Evolutionary conservation across 2,797 vertebrate genomes (phyloP).

Genomic region (Onychomys torridus): DNA sequence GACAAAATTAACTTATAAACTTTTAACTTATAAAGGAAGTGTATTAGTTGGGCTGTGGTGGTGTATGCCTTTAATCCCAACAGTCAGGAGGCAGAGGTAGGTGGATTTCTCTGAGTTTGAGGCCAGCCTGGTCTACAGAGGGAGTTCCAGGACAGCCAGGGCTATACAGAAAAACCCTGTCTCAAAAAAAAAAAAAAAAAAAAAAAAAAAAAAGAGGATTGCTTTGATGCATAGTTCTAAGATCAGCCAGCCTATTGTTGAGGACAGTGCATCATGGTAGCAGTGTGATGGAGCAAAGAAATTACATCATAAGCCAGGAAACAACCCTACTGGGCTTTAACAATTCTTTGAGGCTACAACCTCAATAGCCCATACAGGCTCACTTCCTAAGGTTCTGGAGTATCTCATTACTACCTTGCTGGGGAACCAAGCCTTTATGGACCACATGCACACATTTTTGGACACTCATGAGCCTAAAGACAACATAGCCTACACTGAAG

Average conservation of each 20-base stretch:
- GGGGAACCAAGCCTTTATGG: not conserved
- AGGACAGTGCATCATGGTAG: rapidly evolving
- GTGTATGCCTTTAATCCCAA: not conserved
- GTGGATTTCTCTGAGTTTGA: not conserved
- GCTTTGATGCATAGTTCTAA: not conserved
- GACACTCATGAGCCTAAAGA: not conserved
- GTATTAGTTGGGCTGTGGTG: not conserved
- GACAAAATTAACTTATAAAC: not conserved
- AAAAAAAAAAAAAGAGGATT: not conserved
- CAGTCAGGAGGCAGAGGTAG: not conserved
- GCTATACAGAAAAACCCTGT: not conserved
- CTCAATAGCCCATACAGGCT: not conserved
- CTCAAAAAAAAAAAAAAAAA: not conserved
- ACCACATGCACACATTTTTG: not conserved
- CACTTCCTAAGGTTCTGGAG: not conserved
- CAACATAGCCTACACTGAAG: not conserved
- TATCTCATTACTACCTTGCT: not conserved
- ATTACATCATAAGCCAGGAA: not conserved
- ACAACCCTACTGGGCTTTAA: not conserved
- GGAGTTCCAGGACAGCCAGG: not conserved
- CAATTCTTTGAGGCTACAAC: not conserved
- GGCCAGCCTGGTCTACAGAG: not conserved
- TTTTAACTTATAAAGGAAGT: not conserved
- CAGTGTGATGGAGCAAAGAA: no score
- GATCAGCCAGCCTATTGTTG: not conserved